These are phyloP conservation scores for Bombus huntii DNA, from an alignment of 1,140 invertebrate genomes.

Conservation along the genomic window DNA sequence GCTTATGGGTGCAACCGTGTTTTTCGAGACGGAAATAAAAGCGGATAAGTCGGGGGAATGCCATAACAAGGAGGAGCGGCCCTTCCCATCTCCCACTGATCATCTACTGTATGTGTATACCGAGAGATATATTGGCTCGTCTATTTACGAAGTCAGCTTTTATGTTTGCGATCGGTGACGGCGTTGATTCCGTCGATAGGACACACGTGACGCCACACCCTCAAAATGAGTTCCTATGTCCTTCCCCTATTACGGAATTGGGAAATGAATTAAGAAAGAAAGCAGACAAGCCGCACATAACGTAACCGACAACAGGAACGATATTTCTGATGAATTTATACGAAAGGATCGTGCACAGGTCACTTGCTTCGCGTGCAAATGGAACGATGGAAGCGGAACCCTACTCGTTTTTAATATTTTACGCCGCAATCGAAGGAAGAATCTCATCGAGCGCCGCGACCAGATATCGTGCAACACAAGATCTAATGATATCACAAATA, in stretches of 20 bases:
- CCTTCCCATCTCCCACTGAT: constrained; percentile 5
- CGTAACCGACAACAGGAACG: not conserved
- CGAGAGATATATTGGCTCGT: constrained; percentile 19
- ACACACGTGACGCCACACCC: constrained; percentile 54
- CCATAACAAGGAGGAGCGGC: constrained; percentile 39
- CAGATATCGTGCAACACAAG: not conserved
- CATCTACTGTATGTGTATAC: constrained; percentile 23
- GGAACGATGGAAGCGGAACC: not conserved
- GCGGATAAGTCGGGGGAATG: not conserved
- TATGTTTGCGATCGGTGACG: constrained; percentile 59
- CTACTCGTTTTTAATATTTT: not conserved
- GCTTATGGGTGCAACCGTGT: not conserved
- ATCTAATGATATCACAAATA: not conserved
- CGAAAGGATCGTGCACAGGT: not conserved
- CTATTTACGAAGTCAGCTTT: constrained; percentile 3
- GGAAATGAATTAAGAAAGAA: not conserved
- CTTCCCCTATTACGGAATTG: constrained; percentile 19
- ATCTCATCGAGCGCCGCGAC: not conserved
- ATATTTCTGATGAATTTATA: too few species aligned
- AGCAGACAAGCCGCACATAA: not conserved
- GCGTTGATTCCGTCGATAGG: constrained; percentile 46
- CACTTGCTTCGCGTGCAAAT: not conserved
- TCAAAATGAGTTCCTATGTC: constrained; percentile 27
- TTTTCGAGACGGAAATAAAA: not conserved
- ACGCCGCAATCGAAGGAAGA: not conserved